Base-by-base conservation (phyloP, 2,113 vertebrate genomes). In the Osmerus eperlanus region DNA sequence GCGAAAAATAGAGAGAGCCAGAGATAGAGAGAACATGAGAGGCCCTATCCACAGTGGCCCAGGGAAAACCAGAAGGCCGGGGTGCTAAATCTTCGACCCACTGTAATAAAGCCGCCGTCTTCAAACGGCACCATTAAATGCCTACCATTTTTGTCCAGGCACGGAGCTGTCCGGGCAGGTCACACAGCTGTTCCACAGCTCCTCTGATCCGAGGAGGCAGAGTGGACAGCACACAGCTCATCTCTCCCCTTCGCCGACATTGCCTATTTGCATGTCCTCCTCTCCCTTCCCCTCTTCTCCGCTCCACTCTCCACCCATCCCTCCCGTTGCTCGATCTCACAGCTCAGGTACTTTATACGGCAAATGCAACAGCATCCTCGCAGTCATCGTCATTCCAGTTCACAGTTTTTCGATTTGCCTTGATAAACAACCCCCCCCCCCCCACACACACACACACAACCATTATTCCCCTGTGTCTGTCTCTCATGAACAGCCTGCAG, bases 51-150 rank as follows among this genome's bases (percentile, higher is more conserved):
- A 5, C 41, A 47, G 41, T 47, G 41, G 41, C 41, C 41, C 41
- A 73, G 7, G 16, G 21, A 73, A 93, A 93, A 94, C 88, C 89
- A 93, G 88, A 93, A 90, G 87, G 89, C 75, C 67, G 47, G 65
- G 77, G 81, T 83, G 81, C 77, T 90, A 89, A 90, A 88, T 84
- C 82, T 88, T 91, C 73, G 75, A 78, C 81, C 74, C 65, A 79
- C 78, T 79, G 70, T 82, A 87, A 90, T 89, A 88, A 90, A 87
- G 59, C 59, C 58, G 4, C 62, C 59, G 79, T 81, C 78, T 88
- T 91, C 89, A 92, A 89, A 92, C 79, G 76, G 71, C 61, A 76
- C 78, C 82, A 85, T 85, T 78, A 90, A 87, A 92, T 86, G 82
- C 74, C 84, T 89, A 76, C 85, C 76, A 86, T 91, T 89, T 88